A percentile compares a stretch with the other conserved stretches of the same genome.
These are phyloP conservation scores for Malthinus seriepunctatus DNA, from an alignment of 2,888 invertebrate genomes.

Conservation along the genomic window DNA sequence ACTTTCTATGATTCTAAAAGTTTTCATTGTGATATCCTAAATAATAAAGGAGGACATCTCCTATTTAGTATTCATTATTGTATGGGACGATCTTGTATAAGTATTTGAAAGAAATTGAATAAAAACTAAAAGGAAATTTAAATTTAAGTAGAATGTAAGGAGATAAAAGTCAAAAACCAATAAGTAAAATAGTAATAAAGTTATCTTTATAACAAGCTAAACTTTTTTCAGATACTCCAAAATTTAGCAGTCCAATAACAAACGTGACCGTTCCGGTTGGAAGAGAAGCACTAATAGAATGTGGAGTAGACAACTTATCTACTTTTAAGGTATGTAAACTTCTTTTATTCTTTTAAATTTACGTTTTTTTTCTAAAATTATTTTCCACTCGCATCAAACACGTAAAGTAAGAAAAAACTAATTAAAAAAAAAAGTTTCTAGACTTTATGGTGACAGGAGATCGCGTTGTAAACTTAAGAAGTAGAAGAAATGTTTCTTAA, in stretches of 20 bases:
- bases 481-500: slow-evolving; percentile 43
- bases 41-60: too few relatives aligned
- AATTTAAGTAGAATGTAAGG: too few relatives aligned
- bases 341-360: too few relatives aligned
- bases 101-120: too few relatives aligned
- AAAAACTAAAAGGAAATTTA: too few relatives aligned
- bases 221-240: slow-evolving; percentile 67
- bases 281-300: slow-evolving; percentile 78
- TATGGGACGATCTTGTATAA: too few relatives aligned
- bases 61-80: too few relatives aligned
- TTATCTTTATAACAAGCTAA: too few relatives aligned
- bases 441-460: slow-evolving; percentile 39
- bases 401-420: slow-evolving; percentile 10
- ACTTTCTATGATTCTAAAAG: too few relatives aligned
- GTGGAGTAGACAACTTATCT: slow-evolving; percentile 80
- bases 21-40: too few relatives aligned
- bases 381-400: background rate
- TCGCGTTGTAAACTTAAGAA: slow-evolving; percentile 44
- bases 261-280: slow-evolving; percentile 85
- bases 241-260: slow-evolving; percentile 78
- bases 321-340: slow-evolving; percentile 71
- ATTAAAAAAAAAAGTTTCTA: slow-evolving; percentile 20
- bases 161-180: background rate
- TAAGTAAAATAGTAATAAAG: slow-evolving; percentile 1
- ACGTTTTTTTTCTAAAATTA: background rate